Evolutionary conservation across 2,888 invertebrate genomes (phyloP), one percentile per base, ranked within the genome.

Genomic region (Pyrochroa serraticornis): DNA sequence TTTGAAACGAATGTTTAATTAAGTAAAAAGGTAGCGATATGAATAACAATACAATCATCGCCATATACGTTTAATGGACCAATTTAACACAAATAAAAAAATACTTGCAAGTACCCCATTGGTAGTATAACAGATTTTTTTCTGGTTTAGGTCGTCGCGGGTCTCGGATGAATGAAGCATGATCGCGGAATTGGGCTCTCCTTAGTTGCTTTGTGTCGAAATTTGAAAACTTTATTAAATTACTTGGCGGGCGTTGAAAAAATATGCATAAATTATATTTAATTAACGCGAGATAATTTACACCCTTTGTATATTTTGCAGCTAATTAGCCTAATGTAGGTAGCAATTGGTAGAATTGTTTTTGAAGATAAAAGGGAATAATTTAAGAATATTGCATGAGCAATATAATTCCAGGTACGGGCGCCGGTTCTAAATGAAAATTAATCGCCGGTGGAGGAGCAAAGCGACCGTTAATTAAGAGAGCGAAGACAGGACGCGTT

Each of bases 331-430:
- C 55, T 49, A 52, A 58, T 61, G 61, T 47, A 61, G 48, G 45
- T 32, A 39, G 55, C 55, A 55, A 52, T 60, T 55, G 52, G 55
- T 47, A 46, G 51, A 51, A 55, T 60, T 54, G 53, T 54, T 59
- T 59, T 59, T 59, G 41, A 58, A 49, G 58, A 58, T 58, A 52
- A 65, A 63, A 56, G 60, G 50, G 60, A 66, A 65, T 66, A 65
- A 68, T 65, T 65, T 66, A 67, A 67, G 67, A 65, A 65, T 65
- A 58, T 65, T 45, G 60, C 65, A 59, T 65, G 64, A 65, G 62
- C 62, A 58, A 62, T 48, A 60, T 60, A 67, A 67, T 65, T 59
- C 61, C 52, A 63, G 63, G 58, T 64, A 59, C 60, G 60, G 53
- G 47, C 41, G 38, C 47, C 47, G 50, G 54, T 48, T 47, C 42